Base-by-base conservation (phyloP, 1,140 invertebrate species). In the Polyergus mexicanus region DNA sequence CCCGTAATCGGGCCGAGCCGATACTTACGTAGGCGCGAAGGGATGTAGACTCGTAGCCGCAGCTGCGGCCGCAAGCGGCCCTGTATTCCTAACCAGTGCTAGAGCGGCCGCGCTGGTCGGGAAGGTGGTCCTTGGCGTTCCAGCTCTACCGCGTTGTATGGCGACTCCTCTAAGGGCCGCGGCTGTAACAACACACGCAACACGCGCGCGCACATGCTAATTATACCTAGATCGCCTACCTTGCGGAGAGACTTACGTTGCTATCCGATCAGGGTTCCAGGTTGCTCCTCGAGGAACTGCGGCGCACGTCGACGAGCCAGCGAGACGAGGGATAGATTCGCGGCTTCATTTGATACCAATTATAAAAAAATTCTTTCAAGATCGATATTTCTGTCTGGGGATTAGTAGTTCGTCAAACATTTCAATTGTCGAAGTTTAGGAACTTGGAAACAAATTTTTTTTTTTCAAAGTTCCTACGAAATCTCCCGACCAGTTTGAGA, bases 21-120 rank as follows among this genome's bases (percentile, higher is more conserved):
- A 72, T 96, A 97, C 97, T 97, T 97, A 98, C 97, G 94, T 88
- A 35, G 97, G 97, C 94, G 97, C 96, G 95, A 97, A 98, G 95
- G 97, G 97, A 96, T 97, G 97, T 92, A 98, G 95, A 92, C 97
- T 96, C 87, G 97, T 97, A 62, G 96, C 96, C 87, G 97, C 96
- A 89, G 96, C 96, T 28, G 96, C 96, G 51, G 96, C 96, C 85
- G 97, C 96, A 86, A 97, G 95, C 54, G 97, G 97, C 85, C 96
- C 96, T 32, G 97, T 96, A 93, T 97, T 97, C 91, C 97, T 96
- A 63, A 97, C 96, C 86, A 97, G 96, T 47, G 97, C 96, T 54
- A 96, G 94, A 13, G 96, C 96, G 51, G 97, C 97, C 91, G 96
- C 97, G 92, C 97, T 96, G 68, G 97, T 96, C 78, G 97, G 97